Evolutionary conservation across 2,113 vertebrate genomes (phyloP).

Genomic region (Polypterus senegalus): DNA sequence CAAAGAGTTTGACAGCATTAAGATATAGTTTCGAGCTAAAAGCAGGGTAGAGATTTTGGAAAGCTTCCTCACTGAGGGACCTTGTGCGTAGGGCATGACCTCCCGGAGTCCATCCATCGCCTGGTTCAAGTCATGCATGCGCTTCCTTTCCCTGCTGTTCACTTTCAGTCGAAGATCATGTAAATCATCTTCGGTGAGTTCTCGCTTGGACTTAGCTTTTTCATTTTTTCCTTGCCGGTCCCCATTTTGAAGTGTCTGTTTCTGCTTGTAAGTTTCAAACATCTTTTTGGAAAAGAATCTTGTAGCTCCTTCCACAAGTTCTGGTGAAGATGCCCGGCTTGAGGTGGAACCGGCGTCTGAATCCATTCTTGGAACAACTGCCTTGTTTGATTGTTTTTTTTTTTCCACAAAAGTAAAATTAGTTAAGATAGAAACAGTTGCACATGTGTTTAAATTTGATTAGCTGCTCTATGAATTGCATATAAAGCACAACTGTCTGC

Average conservation of each 20-base stretch:
- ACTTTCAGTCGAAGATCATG: slow-evolving; percentile 64
- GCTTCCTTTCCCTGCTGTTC: slow-evolving; percentile 62
- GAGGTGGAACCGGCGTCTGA: slow-evolving; percentile 51
- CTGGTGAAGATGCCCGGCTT: slow-evolving; percentile 62
- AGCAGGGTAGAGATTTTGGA: slow-evolving; percentile 67
- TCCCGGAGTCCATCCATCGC: slow-evolving; percentile 67
- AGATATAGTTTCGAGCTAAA: slow-evolving; percentile 65
- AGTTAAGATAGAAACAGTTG: too few relatives aligned
- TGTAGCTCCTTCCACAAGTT: slow-evolving; percentile 46
- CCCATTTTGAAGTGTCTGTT: slow-evolving; percentile 15
- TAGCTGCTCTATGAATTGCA: background rate
- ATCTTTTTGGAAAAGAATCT: slow-evolving; percentile 50
- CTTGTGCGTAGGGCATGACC: slow-evolving; percentile 66
- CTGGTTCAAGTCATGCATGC: slow-evolving; percentile 69
- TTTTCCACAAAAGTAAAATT: background rate
- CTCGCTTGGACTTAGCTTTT: slow-evolving; percentile 23
- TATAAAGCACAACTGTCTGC: background rate
- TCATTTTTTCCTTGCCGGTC: background rate
- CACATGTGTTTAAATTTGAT: too few relatives aligned
- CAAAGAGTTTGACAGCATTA: slow-evolving; percentile 62
- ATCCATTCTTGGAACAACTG: slow-evolving; percentile 35
- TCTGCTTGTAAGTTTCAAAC: slow-evolving; percentile 45
- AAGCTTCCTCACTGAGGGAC: slow-evolving; percentile 64
- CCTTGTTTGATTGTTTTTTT: background rate
- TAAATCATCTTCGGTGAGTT: slow-evolving; percentile 35